Evolutionary conservation across 2,797 vertebrate species (phyloP), one percentile per base, ranked within the genome.

Genomic region (Muscicapa striata): DNA sequence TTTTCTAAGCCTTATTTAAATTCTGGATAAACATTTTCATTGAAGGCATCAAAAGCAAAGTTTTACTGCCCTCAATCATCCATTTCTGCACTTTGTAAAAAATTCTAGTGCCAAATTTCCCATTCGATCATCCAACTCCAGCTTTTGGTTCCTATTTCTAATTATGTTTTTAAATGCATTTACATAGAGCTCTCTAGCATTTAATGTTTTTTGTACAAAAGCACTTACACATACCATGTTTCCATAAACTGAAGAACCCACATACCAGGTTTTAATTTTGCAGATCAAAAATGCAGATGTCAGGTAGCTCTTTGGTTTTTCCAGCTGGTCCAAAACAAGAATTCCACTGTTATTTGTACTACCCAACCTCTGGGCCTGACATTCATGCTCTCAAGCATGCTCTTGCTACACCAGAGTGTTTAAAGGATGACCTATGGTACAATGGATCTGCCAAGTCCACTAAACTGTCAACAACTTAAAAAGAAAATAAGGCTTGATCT

Each of bases 301-400:
- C 16, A 36, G 4, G 10, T 21, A 64, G 38, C 14, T 52, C 27
- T 58, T 41, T 1, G 8, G 18, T 4, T 7, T 41, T 57, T 29
- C 26, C 4, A 26, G 40, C 74, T 40, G 13, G 29, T 54, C 19
- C 29, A 58, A 61, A 66, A 57, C 9, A 21, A 84, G 30, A 62
- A 46, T 26, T 18, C n/a, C 61, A n/a, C 13, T 41, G 26, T 36
- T 16, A 6, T 26, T 73, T 49, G 17, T 34, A 52, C 8, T 1
- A 61, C 57, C 12, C 52, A 87, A 4, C 14, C 41, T 36, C 49
- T 48, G 14, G 34, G 27, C 16, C 32, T 30, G 32, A 17, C 0
- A 0, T 55, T 18, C 29, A 58, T 0, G 5, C 36, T 68, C 51
- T 63, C 27, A 34, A 68, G 38, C 13, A 16, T 7, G 21, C 5